These are phyloP conservation scores for Adineta ricciae DNA, from an alignment of 2,888 invertebrate genomes.

Conservation along the genomic window DNA sequence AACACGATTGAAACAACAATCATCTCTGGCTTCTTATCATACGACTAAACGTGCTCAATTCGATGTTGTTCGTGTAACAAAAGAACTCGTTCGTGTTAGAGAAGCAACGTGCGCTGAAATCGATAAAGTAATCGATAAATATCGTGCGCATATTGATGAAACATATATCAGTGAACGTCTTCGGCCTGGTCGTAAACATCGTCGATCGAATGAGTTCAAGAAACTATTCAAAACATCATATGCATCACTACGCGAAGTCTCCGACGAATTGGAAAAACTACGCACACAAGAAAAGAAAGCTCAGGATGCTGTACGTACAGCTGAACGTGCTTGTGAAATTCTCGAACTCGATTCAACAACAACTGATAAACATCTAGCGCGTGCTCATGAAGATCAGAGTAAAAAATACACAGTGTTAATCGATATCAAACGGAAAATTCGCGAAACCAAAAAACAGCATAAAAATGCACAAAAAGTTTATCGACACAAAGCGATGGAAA, in stretches of 20 bases:
- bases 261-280: not conserved
- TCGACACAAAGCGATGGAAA: not conserved
- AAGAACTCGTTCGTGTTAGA: not conserved
- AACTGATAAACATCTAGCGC: not conserved
- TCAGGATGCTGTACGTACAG: not conserved
- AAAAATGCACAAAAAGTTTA: not conserved
- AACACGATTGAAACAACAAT: not conserved
- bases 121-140: not conserved
- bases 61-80: not conserved
- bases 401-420: not conserved
- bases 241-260: not conserved
- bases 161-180: not conserved
- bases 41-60: slow-evolving; percentile 14
- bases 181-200: not conserved
- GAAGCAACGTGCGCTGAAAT: not conserved
- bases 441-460: not conserved
- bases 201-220: not conserved
- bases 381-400: not conserved
- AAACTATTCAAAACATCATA: not conserved
- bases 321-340: not conserved
- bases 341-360: not conserved
- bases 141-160: not conserved
- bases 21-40: not conserved
- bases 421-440: not conserved
- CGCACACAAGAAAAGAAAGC: not conserved